Percentiles rank a stretch among this genome's conserved stretches.
Conservation (phyloP, 1,140 invertebrate genomes). For the Anoplolepis gracilipes region DNA sequence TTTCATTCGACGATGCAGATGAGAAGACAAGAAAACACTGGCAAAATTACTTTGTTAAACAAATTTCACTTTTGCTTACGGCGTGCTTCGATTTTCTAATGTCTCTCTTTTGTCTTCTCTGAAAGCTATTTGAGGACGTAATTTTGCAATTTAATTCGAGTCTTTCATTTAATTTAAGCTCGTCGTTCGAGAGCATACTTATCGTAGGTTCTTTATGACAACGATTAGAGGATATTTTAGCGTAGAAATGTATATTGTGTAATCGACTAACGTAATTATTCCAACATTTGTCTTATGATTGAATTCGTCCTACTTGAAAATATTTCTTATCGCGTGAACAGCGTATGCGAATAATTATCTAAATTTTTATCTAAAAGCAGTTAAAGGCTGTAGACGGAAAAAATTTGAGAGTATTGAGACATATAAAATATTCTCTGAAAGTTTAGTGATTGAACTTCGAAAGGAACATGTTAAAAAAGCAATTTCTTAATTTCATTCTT, state of each 20-base stretch:
- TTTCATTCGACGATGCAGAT: slow-evolving; percentile 41
- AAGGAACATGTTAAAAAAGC: too few relatives aligned
- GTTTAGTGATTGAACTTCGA: too few relatives aligned
- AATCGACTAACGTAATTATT: not conserved
- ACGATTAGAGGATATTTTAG: not conserved
- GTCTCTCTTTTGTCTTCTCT: not conserved
- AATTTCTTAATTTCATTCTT: too few relatives aligned
- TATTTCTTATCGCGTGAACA: not conserved
- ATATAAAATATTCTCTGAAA: too few relatives aligned
- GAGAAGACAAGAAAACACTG: slow-evolving; percentile 4
- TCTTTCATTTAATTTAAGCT: slow-evolving; percentile 18
- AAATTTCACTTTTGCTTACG: slow-evolving; percentile 28
- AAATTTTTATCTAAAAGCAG: not conserved
- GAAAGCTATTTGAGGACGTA: not conserved
- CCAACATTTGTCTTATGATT: not conserved
- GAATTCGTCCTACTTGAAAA: not conserved
- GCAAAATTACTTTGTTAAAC: slow-evolving; percentile 38
- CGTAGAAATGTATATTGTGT: not conserved
- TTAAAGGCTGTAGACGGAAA: too few relatives aligned
- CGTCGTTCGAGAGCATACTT: not conserved
- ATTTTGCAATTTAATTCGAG: slow-evolving; percentile 16
- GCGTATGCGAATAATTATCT: not conserved
- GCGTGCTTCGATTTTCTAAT: slow-evolving; percentile 36
- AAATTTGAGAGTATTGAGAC: too few relatives aligned
- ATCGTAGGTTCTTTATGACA: not conserved